Conservation (phyloP, 2,888 invertebrate genomes). For the Fragum sueziense region DNA sequence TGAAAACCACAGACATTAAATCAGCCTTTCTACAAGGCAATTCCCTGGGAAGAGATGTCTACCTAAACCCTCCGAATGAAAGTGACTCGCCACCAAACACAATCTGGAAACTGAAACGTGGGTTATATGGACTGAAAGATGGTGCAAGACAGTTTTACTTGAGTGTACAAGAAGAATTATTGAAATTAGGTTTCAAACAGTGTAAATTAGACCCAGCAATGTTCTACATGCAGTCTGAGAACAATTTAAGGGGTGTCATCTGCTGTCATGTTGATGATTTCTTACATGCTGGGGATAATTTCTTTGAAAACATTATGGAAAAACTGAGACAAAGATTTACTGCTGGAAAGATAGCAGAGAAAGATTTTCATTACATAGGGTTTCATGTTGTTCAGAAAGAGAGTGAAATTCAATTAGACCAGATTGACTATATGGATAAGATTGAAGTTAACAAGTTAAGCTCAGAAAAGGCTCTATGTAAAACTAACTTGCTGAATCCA, state of each 20-base stretch:
- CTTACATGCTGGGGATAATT: conserved; percentile 41
- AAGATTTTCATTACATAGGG: conserved; percentile 49
- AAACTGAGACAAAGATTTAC: conserved; percentile 46
- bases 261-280: conserved; percentile 56
- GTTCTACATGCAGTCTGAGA: conserved; percentile 42
- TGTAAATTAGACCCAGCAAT: conserved; percentile 54
- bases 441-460: too few relatives aligned
- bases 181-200: conserved; percentile 22
- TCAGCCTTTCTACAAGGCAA: conserved; percentile 45
- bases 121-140: conserved; percentile 49
- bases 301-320: conserved; percentile 27
- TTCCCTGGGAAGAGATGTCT: conserved; percentile 19
- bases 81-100: neutral
- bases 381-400: conserved; percentile 32
- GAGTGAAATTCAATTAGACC: conserved; percentile 30
- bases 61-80: conserved; percentile 30
- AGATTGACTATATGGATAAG: conserved; percentile 30
- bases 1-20: conserved; percentile 41
- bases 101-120: conserved; percentile 36
- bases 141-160: conserved; percentile 42
- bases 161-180: conserved; percentile 42
- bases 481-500: too few relatives aligned
- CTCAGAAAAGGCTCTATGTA: too few relatives aligned
- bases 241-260: conserved; percentile 38
- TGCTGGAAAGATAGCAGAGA: conserved; percentile 34